These are phyloP conservation scores for Watsonalla cultraria DNA, from an alignment of 2,888 invertebrate genomes.

Conservation along the genomic window DNA sequence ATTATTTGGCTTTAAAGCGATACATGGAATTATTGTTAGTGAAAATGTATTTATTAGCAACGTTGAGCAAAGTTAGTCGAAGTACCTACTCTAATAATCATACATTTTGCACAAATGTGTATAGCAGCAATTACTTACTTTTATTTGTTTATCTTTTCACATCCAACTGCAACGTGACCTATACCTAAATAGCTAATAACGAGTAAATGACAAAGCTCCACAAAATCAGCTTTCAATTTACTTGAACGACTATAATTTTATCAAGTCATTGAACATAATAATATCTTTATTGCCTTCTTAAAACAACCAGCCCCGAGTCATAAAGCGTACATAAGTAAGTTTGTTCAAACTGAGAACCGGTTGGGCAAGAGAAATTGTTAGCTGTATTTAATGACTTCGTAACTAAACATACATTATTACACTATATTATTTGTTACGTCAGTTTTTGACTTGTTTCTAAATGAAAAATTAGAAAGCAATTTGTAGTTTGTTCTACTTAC, in stretches of 20 bases:
- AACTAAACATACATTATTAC: conserved; percentile 55
- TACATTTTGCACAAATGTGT: too few relatives aligned
- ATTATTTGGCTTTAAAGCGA: too few relatives aligned
- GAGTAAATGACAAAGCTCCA: neutral
- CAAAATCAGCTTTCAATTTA: neutral
- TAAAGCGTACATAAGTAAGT: conserved; percentile 59
- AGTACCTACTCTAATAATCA: too few relatives aligned
- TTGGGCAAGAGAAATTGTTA: conserved; percentile 66
- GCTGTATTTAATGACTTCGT: conserved; percentile 69
- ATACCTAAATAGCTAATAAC: neutral
- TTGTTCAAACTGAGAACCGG: conserved; percentile 65
- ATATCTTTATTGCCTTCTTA: conserved; percentile 31
- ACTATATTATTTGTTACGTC: neutral
- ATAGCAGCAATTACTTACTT: too few relatives aligned
- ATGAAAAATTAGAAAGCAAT: neutral
- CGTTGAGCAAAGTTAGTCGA: too few relatives aligned
- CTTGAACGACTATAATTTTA: neutral
- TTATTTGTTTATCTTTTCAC: neutral
- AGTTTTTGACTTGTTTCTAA: neutral
- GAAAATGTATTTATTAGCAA: too few relatives aligned
- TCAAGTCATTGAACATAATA: conserved; percentile 23
- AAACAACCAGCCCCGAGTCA: conserved; percentile 46
- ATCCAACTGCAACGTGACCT: neutral
- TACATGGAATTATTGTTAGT: too few relatives aligned
- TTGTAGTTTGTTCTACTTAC: neutral